Evolutionary conservation across 2,113 vertebrate genomes (phyloP).

Genomic region (Perca schrenkii): DNA sequence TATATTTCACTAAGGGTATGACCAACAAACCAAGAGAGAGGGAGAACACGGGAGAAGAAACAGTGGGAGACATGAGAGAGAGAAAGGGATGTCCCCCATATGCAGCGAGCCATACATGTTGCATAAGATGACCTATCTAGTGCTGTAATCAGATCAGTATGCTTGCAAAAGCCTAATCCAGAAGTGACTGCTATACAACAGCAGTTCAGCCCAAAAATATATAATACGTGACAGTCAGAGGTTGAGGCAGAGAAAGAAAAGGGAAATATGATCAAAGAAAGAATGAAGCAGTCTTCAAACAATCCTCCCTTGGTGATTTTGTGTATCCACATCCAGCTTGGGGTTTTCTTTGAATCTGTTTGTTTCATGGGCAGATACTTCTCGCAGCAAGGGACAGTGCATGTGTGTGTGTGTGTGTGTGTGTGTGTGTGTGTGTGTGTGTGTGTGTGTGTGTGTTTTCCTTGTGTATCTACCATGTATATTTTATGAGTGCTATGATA

Average conservation of each 20-base stretch:
- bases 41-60: constrained; percentile 25
- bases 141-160: constrained; percentile 66
- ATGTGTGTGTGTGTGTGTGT: background rate
- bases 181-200: constrained; percentile 32
- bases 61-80: constrained; percentile 14
- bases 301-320: constrained; percentile 26
- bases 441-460: background rate
- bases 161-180: constrained; percentile 54
- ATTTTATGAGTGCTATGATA: constrained; percentile 59
- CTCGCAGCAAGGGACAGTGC: background rate
- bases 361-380: constrained; percentile 19
- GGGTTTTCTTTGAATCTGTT: constrained; percentile 17
- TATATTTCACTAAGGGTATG: background rate
- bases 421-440: background rate
- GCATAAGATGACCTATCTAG: constrained; percentile 67
- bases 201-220: constrained; percentile 12
- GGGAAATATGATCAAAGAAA: constrained; percentile 37
- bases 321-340: constrained; percentile 3
- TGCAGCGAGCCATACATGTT: constrained; percentile 56
- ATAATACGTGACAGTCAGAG: constrained; percentile 30
- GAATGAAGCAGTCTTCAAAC: constrained; percentile 27
- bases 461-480: constrained; percentile 42
- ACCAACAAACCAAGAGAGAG: constrained; percentile 18
- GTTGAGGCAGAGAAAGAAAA: constrained; percentile 26
- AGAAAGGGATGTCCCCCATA: constrained; percentile 37